Evolutionary conservation across 2,888 invertebrate genomes (phyloP), one percentile per base, ranked within the genome.

Genomic region (Mycalesis mineus): DNA sequence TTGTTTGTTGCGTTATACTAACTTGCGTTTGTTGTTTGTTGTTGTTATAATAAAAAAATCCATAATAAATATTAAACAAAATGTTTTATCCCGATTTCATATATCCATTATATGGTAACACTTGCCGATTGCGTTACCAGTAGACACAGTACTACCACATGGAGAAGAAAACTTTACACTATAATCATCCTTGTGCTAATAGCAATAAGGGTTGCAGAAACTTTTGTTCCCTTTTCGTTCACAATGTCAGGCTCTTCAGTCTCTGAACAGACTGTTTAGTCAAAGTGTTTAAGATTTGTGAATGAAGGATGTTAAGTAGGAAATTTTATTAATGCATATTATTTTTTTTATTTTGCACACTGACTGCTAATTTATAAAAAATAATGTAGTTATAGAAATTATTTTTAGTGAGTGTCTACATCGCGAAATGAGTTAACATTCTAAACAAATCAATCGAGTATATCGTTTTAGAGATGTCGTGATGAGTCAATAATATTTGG

Each of bases 61-160:
- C n/a, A n/a, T n/a, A n/a, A n/a, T n/a, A n/a, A n/a, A n/a, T n/a
- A n/a, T n/a, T n/a, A n/a, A n/a, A n/a, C n/a, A n/a, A 37, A 11
- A 11, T 13, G 7, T 29, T 29, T 31, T 17, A 33, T 52, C 42
- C 33, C 13, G 22, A 17, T 52, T 52, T 44, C 0, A 22, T 42
- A n/a, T 22, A n/a, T 13, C 3, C 2, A 17, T 8, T 9, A 42
- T 22, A 52, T 52, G 52, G 52, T 15, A 42, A 41, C 15, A 42
- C 42, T 52, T n/a, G 22, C 48, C 15, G 22, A 33, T 42, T 50
- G 36, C 60, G 54, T 54, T 48, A 41, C 77, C 73, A 74, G 69
- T 71, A n/a, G n/a, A 68, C 69, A 66, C 70, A 68, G 70, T 72
- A 70, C 54, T 58, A 57, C 56, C 28, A 48, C 47, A n/a, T 22